Conservation (phyloP, 2,797 vertebrate species). For the Xenops minutus region DNA sequence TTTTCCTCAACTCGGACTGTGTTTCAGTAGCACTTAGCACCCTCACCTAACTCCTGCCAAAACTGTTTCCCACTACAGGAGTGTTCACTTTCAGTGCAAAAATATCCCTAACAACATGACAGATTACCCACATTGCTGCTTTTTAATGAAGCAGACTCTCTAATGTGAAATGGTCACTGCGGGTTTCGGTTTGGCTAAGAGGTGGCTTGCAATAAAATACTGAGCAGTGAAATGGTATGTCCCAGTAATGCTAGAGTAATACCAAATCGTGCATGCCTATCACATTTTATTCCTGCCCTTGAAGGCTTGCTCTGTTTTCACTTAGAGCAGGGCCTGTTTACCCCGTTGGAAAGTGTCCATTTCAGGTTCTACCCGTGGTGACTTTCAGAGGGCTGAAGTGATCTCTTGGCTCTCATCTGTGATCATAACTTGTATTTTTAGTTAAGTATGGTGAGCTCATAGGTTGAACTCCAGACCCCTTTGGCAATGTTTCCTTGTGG, state of each 20-base stretch:
- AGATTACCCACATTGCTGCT: conserved; percentile 9
- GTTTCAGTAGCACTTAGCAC: conserved; percentile 38
- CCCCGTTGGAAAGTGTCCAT: neutral
- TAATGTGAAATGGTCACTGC: conserved; percentile 18
- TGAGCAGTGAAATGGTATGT: conserved; percentile 26
- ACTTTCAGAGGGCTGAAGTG: neutral
- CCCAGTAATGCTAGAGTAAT: conserved; percentile 2
- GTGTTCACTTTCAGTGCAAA: conserved; percentile 36
- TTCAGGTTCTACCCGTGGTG: neutral
- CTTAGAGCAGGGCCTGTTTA: neutral
- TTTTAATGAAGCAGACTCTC: conserved; percentile 41
- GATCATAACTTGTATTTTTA: neutral
- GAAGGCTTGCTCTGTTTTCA: neutral
- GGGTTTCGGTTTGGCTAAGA: conserved; percentile 34
- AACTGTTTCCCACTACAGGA: neutral
- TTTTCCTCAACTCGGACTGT: neutral
- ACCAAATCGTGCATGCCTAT: neutral
- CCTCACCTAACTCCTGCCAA: conserved; percentile 37
- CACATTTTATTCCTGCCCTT: neutral
- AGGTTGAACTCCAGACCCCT: neutral
- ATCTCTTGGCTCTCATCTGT: neutral
- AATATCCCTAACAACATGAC: neutral
- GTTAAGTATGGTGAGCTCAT: neutral
- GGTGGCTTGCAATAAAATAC: conserved; percentile 12
- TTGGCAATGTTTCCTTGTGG: neutral